Conservation (phyloP, 2,113 vertebrate genomes). For the Seriola aureovittata region DNA sequence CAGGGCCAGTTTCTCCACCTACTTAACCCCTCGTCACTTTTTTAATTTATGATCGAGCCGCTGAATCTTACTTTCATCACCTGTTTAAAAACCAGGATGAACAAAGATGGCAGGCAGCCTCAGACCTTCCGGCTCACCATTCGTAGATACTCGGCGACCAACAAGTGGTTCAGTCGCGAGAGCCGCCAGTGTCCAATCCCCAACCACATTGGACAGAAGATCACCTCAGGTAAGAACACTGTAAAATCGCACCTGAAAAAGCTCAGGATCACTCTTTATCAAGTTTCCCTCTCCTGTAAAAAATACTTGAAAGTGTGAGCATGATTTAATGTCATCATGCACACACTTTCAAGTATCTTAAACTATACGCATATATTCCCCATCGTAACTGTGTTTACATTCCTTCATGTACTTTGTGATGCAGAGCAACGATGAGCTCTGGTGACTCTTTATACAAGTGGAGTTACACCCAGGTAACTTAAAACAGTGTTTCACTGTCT, state of each 20-base stretch:
- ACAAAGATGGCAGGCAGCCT: conserved; percentile 88
- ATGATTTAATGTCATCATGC: too few relatives aligned
- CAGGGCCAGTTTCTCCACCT: not conserved
- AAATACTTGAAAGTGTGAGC: not conserved
- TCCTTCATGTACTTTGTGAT: too few relatives aligned
- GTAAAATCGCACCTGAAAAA: not conserved
- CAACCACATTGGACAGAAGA: conserved; percentile 83
- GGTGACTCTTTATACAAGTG: too few relatives aligned
- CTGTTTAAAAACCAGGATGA: conserved; percentile 81
- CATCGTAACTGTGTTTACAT: too few relatives aligned
- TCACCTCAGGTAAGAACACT: conserved; percentile 81
- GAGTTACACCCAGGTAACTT: too few relatives aligned
- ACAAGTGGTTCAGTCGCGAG: conserved; percentile 86
- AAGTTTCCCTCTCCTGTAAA: not conserved
- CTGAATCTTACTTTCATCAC: conserved; percentile 1
- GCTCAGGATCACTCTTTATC: not conserved
- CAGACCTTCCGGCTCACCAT: conserved; percentile 88
- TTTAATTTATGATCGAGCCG: not conserved
- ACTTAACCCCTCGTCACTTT: not conserved
- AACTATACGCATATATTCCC: too few relatives aligned
- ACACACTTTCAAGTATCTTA: too few relatives aligned
- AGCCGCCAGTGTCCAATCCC: conserved; percentile 91
- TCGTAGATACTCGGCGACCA: conserved; percentile 79
- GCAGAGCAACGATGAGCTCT: too few relatives aligned
- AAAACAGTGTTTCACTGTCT: too few relatives aligned